Evolutionary conservation across 23 tunicate genomes (phyloP).

Genomic region (Clavelina lepadiformis): DNA sequence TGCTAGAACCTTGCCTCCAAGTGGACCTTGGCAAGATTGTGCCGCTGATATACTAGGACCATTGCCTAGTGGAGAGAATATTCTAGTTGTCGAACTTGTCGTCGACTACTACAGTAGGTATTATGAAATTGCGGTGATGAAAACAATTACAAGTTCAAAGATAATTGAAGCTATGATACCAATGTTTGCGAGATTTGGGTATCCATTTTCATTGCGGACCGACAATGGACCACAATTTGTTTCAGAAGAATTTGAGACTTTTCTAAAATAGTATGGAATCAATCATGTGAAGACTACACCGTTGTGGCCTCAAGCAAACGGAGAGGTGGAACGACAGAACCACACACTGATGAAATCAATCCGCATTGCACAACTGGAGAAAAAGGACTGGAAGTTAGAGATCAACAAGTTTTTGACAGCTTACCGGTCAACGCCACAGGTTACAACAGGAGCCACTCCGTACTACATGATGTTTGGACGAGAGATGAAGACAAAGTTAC

Average conservation of each 20-base stretch:
- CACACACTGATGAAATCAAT: conserved; percentile 31
- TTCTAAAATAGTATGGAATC: conserved; percentile 22
- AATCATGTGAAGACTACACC: conserved; percentile 25
- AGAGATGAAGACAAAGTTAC: conserved; percentile 33
- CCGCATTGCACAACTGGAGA: conserved; percentile 16
- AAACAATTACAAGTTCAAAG: neutral
- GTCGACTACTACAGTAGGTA: no score
- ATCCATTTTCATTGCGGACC: conserved; percentile 9
- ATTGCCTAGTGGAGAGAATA: no score
- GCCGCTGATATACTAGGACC: no score
- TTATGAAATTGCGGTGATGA: no score
- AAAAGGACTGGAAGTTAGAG: conserved; percentile 21
- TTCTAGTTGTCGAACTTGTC: no score
- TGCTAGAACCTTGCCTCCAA: no score
- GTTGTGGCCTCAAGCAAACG: conserved; percentile 18
- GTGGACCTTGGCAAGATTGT: no score
- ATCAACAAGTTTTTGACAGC: conserved; percentile 26
- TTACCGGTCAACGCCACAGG: conserved; percentile 40
- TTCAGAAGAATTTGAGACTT: conserved; percentile 25
- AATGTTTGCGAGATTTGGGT: conserved; percentile 19
- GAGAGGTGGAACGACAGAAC: conserved; percentile 50
- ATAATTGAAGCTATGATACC: neutral
- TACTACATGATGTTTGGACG: conserved; percentile 29
- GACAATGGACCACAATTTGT: conserved; percentile 33
- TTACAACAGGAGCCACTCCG: conserved; percentile 35